Percentiles rank a stretch among this genome's conserved stretches.
Conservation (phyloP, 2,113 vertebrate species). For the Panthera leo region DNA sequence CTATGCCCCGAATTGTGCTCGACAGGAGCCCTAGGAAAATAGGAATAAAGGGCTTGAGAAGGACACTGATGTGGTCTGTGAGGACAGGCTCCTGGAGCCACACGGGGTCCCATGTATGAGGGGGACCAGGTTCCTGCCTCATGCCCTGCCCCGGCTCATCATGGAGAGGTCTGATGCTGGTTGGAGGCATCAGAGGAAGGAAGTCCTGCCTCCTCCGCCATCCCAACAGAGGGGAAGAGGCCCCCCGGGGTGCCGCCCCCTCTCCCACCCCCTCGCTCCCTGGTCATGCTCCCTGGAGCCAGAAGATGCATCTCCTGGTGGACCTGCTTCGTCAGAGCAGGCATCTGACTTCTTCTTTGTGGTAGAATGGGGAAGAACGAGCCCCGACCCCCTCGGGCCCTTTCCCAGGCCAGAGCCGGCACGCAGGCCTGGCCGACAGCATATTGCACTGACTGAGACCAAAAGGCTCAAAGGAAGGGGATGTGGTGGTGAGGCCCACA, state of each 20-base stretch:
- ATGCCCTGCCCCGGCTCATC: fast-evolving
- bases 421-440: fast-evolving
- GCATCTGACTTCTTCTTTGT: neutral
- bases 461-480: neutral
- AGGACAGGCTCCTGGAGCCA: neutral
- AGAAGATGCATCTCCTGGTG: neutral
- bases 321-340: neutral
- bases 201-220: neutral
- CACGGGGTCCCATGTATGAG: fast-evolving
- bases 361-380: neutral
- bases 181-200: neutral
- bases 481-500: neutral
- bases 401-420: neutral
- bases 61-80: neutral
- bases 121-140: neutral
- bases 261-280: neutral
- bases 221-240: neutral
- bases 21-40: too few relatives aligned
- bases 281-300: fast-evolving
- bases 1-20: neutral
- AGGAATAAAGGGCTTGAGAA: neutral
- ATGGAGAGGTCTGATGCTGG: neutral
- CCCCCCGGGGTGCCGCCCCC: neutral
- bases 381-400: too few relatives aligned
- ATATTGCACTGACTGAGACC: neutral